Conservation (phyloP, 2,113 vertebrate species). For the Perca fluviatilis region DNA sequence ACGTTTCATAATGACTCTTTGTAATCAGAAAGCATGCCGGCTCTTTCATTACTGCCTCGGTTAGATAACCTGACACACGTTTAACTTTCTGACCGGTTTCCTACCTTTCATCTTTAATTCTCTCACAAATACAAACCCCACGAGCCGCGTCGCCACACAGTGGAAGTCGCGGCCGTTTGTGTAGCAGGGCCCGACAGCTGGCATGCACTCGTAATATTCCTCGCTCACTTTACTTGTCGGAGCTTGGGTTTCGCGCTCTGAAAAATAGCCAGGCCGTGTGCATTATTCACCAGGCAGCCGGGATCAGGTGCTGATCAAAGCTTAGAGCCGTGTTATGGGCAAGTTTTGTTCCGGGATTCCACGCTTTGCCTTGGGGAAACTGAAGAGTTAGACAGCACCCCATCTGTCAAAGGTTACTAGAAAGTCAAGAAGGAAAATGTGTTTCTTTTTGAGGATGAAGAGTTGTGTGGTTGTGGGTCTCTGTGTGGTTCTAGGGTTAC, state of each 20-base stretch:
- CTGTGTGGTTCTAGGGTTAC: slow-evolving; percentile 56
- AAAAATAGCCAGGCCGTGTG: slow-evolving; percentile 80
- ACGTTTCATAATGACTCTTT: slow-evolving; percentile 41
- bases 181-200: slow-evolving; percentile 73
- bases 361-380: slow-evolving; percentile 24
- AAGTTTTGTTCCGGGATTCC: slow-evolving; percentile 42
- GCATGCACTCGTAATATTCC: slow-evolving; percentile 75
- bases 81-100: slow-evolving; percentile 19
- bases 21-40: slow-evolving; percentile 45
- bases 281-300: slow-evolving; percentile 88
- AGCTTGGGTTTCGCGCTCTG: slow-evolving; percentile 86
- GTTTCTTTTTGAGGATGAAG: not conserved
- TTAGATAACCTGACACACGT: slow-evolving; percentile 19
- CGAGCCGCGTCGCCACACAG: not conserved
- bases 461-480: not conserved
- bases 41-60: slow-evolving; percentile 37
- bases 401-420: slow-evolving; percentile 41
- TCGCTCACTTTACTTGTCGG: slow-evolving; percentile 77
- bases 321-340: slow-evolving; percentile 38
- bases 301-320: slow-evolving; percentile 82
- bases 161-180: not conserved
- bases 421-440: slow-evolving; percentile 12
- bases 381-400: slow-evolving; percentile 54
- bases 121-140: not conserved
- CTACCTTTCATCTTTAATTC: slow-evolving; percentile 35